A percentile compares a stretch with the other conserved stretches of the same genome.
phyloP scores from a whole-genome alignment of 1,140 invertebrate species.

The Rhopalosiphum padi region DNA sequence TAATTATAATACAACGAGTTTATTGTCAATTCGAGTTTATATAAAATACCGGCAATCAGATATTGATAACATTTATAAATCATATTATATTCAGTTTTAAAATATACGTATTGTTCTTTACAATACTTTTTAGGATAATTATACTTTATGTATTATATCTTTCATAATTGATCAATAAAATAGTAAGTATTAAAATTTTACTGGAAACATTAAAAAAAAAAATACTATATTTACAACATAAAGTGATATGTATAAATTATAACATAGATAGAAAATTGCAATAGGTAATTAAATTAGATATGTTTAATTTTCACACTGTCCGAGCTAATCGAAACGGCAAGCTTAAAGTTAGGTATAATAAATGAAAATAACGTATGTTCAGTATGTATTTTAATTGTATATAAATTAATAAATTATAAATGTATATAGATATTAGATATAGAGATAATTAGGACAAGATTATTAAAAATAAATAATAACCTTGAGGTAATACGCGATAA shows the following conservation, averaged over 20 bases:
- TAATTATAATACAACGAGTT: background rate
- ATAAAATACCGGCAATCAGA: background rate
- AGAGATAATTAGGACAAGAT: background rate
- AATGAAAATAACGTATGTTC: background rate
- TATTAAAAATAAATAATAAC: background rate
- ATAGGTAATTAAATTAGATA: background rate
- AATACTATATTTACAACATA: background rate
- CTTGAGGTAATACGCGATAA: background rate
- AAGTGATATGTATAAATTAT: background rate
- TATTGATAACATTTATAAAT: slow-evolving; percentile 1
- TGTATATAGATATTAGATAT: background rate
- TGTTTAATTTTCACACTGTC: background rate
- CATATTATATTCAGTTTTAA: background rate
- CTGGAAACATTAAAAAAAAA: background rate
- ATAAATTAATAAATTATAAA: slow-evolving; percentile 22
- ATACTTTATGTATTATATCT: background rate
- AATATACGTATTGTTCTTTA: background rate
- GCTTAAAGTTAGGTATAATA: background rate
- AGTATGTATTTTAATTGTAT: background rate
- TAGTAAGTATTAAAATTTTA: background rate
- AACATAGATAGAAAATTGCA: background rate
- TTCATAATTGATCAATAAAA: background rate
- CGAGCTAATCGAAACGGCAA: background rate
- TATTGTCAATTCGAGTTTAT: background rate
- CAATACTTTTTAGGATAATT: background rate